Base-by-base conservation (phyloP, 2,888 invertebrate genomes). In the Diabrotica balteata region DNA sequence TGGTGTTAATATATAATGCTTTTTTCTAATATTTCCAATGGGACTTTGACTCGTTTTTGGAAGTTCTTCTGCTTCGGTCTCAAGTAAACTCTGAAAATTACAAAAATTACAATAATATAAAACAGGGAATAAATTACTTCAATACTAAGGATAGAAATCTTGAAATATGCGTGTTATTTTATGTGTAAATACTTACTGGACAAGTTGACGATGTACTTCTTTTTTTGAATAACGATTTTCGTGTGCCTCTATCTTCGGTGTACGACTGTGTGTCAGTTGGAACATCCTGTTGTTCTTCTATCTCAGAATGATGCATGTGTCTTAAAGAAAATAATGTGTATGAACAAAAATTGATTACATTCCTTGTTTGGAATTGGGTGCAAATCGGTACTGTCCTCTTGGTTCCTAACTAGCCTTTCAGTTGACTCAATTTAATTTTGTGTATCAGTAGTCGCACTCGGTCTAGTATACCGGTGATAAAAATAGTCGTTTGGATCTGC, bases 191-290 rank as follows among this genome's bases (percentile, higher is more conserved):
- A 86, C 87, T 86, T 84, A 92, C 92, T 63, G 94, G 93, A 75
- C 94, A 94, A 10, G 94, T 93, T 0, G 95, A 95, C 0, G 95
- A 95, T 1, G 95, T 93, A 80, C 94, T 95, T 72, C 94, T 86
- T 80, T 96, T 96, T 80, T 96, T 95, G 77, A 96, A 93, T 1
- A 94, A 87, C 68, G 93, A 88, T 80, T 95, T 96, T 76, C 94
- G 89, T 69, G 91, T 88, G 9, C 90, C 90, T 63, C 90, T 88
- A 53, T 94, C 94, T 73, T 95, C 94, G 0, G 89, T 89, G 77
- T 89, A 92, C 46, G 90, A 89, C 50, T 74, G 72, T 0, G 87
- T 87, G 67, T 90, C 90, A 0, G 87, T 86, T 4, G 87, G 87
- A 0, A 86, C 87, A 5, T 90, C 91, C 1, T 86, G 85, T 32